Evolutionary conservation across 2,113 vertebrate genomes (phyloP).

Genomic region (Dicrurus megarhynchus): DNA sequence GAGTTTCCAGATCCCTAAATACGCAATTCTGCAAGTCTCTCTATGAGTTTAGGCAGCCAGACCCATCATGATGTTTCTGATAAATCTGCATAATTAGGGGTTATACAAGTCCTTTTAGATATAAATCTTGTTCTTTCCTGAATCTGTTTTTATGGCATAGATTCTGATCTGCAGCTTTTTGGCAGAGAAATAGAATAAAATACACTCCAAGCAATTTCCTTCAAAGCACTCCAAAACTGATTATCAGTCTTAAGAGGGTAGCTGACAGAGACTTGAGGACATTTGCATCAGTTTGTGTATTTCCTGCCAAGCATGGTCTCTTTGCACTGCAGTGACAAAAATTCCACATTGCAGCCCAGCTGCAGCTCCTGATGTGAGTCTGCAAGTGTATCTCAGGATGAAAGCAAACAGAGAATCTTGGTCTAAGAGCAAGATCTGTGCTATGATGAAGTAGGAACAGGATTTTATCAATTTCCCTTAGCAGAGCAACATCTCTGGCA

Average conservation of each 20-base stretch:
- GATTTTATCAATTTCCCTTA: background rate
- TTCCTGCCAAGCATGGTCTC: background rate
- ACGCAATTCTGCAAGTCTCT: background rate
- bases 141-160: background rate
- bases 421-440: background rate
- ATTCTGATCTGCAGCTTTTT: background rate
- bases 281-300: background rate
- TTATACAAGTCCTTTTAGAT: background rate
- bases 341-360: background rate
- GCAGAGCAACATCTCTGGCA: background rate
- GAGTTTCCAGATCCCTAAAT: background rate
- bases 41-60: background rate
- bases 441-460: background rate
- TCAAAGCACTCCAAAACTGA: background rate
- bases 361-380: background rate
- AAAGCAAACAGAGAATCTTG: background rate
- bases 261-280: background rate
- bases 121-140: background rate
- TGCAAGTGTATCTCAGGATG: background rate
- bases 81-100: background rate
- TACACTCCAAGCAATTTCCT: background rate
- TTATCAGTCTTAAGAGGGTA: background rate
- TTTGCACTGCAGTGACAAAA: background rate
- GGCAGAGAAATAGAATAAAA: background rate
- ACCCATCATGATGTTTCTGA: background rate